Evolutionary conservation across 2,888 invertebrate genomes (phyloP).

Genomic region (Diadegma fenestrale): DNA sequence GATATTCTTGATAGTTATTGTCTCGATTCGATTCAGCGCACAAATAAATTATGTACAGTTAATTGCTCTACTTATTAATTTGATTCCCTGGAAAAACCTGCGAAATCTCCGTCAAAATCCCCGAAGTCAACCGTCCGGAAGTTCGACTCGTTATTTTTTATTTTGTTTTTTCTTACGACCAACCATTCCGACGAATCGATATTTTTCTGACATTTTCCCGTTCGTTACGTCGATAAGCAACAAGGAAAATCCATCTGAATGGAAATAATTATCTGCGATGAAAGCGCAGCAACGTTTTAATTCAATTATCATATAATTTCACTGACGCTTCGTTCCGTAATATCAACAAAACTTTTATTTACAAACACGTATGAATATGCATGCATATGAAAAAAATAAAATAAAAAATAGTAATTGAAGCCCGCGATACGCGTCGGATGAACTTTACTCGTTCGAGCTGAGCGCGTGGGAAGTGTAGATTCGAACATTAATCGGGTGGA

Average conservation of each 20-base stretch:
- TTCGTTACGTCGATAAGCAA: background rate
- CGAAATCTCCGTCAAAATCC: no score
- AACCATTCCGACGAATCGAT: background rate
- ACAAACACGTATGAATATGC: background rate
- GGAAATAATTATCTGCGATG: background rate
- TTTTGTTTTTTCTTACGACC: background rate
- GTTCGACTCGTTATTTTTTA: no score
- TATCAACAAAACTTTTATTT: background rate
- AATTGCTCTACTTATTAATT: background rate
- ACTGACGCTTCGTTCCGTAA: background rate
- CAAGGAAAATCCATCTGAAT: background rate
- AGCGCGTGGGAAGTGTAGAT: conserved; percentile 48
- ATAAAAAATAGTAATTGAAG: background rate
- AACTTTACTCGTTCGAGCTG: conserved; percentile 50
- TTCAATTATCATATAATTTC: background rate
- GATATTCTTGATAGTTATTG: background rate
- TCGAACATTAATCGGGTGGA: conserved; percentile 40
- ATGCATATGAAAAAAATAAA: background rate
- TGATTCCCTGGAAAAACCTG: background rate
- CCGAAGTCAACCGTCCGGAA: no score
- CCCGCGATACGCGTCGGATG: conserved; percentile 11
- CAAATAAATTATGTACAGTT: background rate
- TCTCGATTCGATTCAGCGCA: background rate
- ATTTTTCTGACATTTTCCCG: background rate
- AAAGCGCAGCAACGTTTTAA: background rate